A percentile compares a stretch with the other conserved stretches of the same genome.
Evolutionary conservation across 2,888 invertebrate species (phyloP).

Genomic region (Urechis unicinctus): DNA sequence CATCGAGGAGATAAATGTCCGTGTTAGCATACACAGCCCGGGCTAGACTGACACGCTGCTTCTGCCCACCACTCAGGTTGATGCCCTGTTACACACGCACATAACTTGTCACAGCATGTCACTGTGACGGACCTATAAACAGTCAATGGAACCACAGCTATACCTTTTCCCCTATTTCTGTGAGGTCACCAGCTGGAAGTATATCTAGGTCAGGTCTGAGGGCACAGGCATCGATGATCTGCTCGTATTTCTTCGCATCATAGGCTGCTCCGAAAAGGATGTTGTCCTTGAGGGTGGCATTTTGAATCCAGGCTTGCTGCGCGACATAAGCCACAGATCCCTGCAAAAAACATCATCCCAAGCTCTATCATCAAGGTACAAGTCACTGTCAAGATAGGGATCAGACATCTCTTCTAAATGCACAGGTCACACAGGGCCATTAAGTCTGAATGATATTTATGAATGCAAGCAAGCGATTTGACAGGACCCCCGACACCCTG

Average conservation of each 20-base stretch:
- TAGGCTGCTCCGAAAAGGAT: slow-evolving; percentile 78
- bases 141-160: not conserved
- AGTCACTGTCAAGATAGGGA: too few relatives aligned
- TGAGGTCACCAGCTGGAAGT: slow-evolving; percentile 79
- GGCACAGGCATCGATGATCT: slow-evolving; percentile 83
- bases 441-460: too few relatives aligned
- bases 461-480: too few relatives aligned
- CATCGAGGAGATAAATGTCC: slow-evolving; percentile 51
- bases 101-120: not conserved
- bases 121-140: too few relatives aligned
- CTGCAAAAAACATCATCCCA: too few relatives aligned
- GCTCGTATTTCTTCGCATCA: slow-evolving; percentile 67
- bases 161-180: slow-evolving; percentile 94
- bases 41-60: slow-evolving; percentile 51
- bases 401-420: too few relatives aligned
- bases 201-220: slow-evolving; percentile 85
- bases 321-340: slow-evolving; percentile 56
- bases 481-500: too few relatives aligned
- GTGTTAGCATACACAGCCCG: slow-evolving; percentile 49
- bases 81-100: too few relatives aligned
- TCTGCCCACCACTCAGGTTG: slow-evolving; percentile 52
- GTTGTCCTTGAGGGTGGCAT: slow-evolving; percentile 86
- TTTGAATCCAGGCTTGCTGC: slow-evolving; percentile 88
- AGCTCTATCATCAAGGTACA: too few relatives aligned
- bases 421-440: too few relatives aligned